Percentiles rank a stretch among this genome's conserved stretches.
These are phyloP conservation scores for Altica lythri DNA, from an alignment of 2,888 invertebrate species.

Conservation along the genomic window DNA sequence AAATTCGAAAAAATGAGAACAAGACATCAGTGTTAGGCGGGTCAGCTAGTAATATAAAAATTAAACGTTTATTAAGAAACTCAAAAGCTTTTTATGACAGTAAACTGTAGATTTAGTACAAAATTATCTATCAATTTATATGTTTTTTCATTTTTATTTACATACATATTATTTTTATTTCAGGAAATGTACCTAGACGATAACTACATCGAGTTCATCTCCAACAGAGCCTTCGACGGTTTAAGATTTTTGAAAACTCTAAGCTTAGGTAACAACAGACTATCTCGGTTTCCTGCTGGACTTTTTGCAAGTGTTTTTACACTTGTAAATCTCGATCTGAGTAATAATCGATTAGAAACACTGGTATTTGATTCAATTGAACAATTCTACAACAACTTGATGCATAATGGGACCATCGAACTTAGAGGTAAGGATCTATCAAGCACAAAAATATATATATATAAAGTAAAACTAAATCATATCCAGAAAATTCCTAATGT, in stretches of 20 bases:
- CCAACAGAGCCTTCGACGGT: slow-evolving; percentile 77
- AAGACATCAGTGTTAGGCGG: too few species aligned
- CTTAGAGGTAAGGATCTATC: slow-evolving; percentile 34
- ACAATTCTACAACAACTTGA: slow-evolving; percentile 50
- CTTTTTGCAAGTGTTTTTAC: slow-evolving; percentile 75
- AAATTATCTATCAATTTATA: background rate
- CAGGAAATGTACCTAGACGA: slow-evolving; percentile 54
- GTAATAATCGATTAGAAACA: slow-evolving; percentile 76
- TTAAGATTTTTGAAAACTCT: slow-evolving; percentile 73
- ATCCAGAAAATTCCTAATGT: too few species aligned
- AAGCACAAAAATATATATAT: too few species aligned
- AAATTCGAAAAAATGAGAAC: too few species aligned
- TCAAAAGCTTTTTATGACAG: too few species aligned
- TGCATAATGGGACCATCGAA: slow-evolving; percentile 30
- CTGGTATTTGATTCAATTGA: slow-evolving; percentile 77
- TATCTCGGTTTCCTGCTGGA: slow-evolving; percentile 71
- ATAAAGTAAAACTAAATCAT: too few species aligned
- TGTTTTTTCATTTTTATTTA: too few species aligned
- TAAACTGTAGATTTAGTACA: too few species aligned
- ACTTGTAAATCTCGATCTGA: slow-evolving; percentile 74
- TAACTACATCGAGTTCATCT: slow-evolving; percentile 66
- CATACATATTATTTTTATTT: slow-evolving; percentile 30
- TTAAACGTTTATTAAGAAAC: too few species aligned
- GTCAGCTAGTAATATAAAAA: too few species aligned
- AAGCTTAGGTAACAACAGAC: slow-evolving; percentile 76